Percentiles rank a stretch among this genome's conserved stretches.
Evolutionary conservation across 2,888 invertebrate species (phyloP).

Genomic region (Nomada lathburiana): DNA sequence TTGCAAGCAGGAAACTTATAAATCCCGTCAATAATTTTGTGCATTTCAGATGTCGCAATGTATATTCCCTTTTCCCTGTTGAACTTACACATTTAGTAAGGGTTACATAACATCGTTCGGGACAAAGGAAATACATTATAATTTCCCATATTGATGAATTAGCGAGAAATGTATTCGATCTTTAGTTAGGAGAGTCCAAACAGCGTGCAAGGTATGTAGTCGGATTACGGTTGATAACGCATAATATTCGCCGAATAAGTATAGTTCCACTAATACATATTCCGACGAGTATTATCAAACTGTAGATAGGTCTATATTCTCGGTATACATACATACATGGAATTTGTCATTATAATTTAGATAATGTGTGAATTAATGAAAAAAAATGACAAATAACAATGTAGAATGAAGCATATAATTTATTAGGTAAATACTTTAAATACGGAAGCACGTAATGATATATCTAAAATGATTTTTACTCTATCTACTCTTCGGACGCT

Average conservation of each 20-base stretch:
- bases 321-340: conserved; percentile 1
- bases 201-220: not conserved
- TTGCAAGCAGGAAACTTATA: not conserved
- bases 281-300: conserved; percentile 5
- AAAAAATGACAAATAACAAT: not conserved
- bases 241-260: not conserved
- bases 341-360: conserved; percentile 26
- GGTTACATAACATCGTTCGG: conserved; percentile 39
- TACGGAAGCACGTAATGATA: conserved; percentile 19
- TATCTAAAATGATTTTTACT: no score
- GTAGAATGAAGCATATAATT: not conserved
- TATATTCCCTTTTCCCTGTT: conserved; percentile 12
- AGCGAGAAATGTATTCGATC: not conserved
- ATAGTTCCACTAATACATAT: not conserved
- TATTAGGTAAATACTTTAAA: conserved; percentile 1
- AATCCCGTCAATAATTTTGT: not conserved
- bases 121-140: conserved; percentile 1
- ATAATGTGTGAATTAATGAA: not conserved
- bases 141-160: not conserved
- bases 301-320: not conserved
- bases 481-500: no score
- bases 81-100: not conserved
- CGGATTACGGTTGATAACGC: conserved; percentile 6
- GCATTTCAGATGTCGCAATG: not conserved
- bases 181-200: not conserved